Percentiles rank a stretch among this genome's conserved stretches.
Conservation (phyloP, 2,888 invertebrate genomes). For the Athrips mouffetella region DNA sequence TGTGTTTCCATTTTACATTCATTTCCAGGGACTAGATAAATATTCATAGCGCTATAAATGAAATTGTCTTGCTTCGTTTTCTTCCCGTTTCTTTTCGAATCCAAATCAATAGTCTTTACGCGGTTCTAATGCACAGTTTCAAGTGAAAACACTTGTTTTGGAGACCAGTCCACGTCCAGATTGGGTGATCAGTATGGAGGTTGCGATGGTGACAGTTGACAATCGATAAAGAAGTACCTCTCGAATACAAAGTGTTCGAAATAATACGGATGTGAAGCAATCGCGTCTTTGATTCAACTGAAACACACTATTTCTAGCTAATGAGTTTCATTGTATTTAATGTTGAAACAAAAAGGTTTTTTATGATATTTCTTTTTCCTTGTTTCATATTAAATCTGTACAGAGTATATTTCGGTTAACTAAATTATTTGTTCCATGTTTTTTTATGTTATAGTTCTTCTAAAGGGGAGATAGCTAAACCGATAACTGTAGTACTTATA, state of each 20-base stretch:
- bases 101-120: neutral
- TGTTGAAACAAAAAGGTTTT: no score
- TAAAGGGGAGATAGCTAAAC: neutral
- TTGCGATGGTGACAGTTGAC: slow-evolving; percentile 33
- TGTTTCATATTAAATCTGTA: no score
- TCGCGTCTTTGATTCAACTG: neutral
- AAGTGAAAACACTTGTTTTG: slow-evolving; percentile 58
- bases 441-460: no score
- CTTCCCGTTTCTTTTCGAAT: neutral
- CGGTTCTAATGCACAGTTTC: slow-evolving; percentile 36
- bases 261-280: slow-evolving; percentile 43
- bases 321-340: no score
- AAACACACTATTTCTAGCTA: no score
- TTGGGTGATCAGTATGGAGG: slow-evolving; percentile 59
- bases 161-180: slow-evolving; percentile 46
- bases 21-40: no score
- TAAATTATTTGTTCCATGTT: no score
- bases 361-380: no score
- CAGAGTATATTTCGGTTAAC: no score
- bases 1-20: no score
- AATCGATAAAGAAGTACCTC: slow-evolving; percentile 24
- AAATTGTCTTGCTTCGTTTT: neutral
- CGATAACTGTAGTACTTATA: neutral
- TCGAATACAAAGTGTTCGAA: slow-evolving; percentile 44
- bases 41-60: no score